Percentiles rank a stretch among this genome's conserved stretches.
phyloP scores from a whole-genome alignment of 2,888 invertebrate genomes.

The Eupithecia pulchellata region DNA sequence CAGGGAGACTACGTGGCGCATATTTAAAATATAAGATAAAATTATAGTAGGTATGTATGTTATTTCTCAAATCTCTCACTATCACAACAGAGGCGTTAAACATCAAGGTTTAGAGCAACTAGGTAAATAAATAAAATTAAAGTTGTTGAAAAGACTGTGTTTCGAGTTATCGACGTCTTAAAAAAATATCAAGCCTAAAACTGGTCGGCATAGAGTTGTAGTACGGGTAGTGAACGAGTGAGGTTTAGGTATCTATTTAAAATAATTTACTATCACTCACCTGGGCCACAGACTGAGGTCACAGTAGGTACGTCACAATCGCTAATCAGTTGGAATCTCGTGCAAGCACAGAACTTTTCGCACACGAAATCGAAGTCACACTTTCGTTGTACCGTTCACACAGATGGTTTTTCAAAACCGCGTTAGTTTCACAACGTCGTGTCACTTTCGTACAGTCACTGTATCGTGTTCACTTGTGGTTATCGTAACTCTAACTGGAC shows the following conservation, averaged over 20 bases:
- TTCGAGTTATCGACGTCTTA: slow-evolving; percentile 24
- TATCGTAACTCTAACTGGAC: slow-evolving; percentile 78
- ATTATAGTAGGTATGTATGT: neutral
- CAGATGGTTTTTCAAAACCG: slow-evolving; percentile 74
- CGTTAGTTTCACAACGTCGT: slow-evolving; percentile 74
- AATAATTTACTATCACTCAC: slow-evolving; percentile 54
- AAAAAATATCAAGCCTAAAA: slow-evolving; percentile 33
- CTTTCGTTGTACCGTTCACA: slow-evolving; percentile 61
- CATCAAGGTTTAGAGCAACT: neutral
- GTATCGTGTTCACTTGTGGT: slow-evolving; percentile 82
- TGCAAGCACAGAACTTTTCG: slow-evolving; percentile 39
- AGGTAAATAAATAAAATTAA: neutral
- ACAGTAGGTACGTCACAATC: slow-evolving; percentile 32
- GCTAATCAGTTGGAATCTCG: slow-evolving; percentile 28
- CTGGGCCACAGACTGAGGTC: slow-evolving; percentile 39
- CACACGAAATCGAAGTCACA: slow-evolving; percentile 56
- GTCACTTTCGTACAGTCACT: slow-evolving; percentile 78
- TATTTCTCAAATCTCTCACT: neutral
- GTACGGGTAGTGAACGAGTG: slow-evolving; percentile 7
- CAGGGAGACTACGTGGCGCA: slow-evolving; percentile 32
- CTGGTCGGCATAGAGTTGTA: slow-evolving; percentile 30
- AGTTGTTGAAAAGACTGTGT: neutral
- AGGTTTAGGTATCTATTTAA: slow-evolving; percentile 37
- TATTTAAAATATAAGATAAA: neutral
- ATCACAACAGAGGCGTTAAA: neutral